Conservation (phyloP, 2,113 vertebrate species). For the Cyanoderma ruficeps region DNA sequence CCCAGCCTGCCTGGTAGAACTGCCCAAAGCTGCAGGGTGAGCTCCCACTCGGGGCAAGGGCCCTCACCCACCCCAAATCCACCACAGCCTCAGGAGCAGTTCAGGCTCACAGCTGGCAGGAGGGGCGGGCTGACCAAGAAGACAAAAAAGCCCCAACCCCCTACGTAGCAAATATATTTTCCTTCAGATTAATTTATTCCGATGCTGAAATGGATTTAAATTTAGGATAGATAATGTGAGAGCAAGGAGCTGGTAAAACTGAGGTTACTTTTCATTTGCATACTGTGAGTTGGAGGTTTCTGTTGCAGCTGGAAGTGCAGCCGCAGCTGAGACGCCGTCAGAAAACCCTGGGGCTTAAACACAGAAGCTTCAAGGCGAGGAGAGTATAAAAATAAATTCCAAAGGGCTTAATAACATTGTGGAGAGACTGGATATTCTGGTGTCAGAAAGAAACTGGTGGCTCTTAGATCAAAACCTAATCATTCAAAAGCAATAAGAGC, state of each 20-base stretch:
- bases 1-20: not conserved
- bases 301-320: conserved; percentile 5
- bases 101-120: not conserved
- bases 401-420: conserved; percentile 57
- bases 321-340: not conserved
- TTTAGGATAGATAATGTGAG: conserved; percentile 4
- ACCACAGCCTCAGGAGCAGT: rapidly evolving
- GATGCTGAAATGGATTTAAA: conserved; percentile 30
- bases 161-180: not conserved
- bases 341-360: conserved; percentile 58
- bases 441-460: conserved; percentile 36
- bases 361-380: conserved; percentile 42
- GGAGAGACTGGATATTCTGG: conserved; percentile 35
- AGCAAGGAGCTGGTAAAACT: conserved; percentile 26
- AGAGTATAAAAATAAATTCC: conserved; percentile 64
- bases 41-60: not conserved
- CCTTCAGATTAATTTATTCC: not conserved
- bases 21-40: rapidly evolving
- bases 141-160: not conserved
- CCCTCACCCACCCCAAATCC: not conserved
- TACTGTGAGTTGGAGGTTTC: not conserved
- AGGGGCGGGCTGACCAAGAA: not conserved
- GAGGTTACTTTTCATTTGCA: not conserved
- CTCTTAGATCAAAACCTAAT: conserved; percentile 59
- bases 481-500: not conserved